Evolutionary conservation across 2,888 invertebrate genomes (phyloP), one percentile per base, ranked within the genome.

Genomic region (Meandrusa payeni): DNA sequence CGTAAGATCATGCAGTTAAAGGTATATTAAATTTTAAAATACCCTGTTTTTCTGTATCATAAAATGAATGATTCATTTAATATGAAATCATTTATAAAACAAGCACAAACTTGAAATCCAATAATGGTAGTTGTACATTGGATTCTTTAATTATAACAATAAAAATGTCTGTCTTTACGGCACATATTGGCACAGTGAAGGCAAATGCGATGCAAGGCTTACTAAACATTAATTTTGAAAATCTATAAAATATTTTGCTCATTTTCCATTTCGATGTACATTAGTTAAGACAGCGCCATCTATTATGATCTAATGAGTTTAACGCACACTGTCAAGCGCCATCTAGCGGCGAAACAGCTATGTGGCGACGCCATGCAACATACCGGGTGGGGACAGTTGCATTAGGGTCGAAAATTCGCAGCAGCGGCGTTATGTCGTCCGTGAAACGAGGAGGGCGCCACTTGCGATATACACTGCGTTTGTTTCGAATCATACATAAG

Each of bases 401-500:
- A 68, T 90, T 88, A 57, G 92, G 94, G 91, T 92, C 94, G 89
- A 93, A 94, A 82, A 93, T 90, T 79, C 92, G 90, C 85, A 92
- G 90, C 78, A 93, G 88, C 82, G 92, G 93, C 69, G 93, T 93
- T 74, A 94, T 93, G 88, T 93, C 93, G 67, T 93, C 92, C 62
- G 91, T 91, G 89, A 93, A 92, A 82, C 94, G 91, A 60, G 94
- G 94, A 70, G 94, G 94, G 65, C 93, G 92, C 95, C 95, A 95
- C 83, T 94, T 93, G 87, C 93, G 93, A 89, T 93, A 91, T 76
- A 90, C 91, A 82, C 94, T 93, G 85, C 62, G 64, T 75, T 71
- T 59, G 59, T 69, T 68, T 50, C 46, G 57, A 51, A 62, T 61
- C 68, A 75, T 69, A 50, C 40, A 51, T 48, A 48, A 49, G 23